These are phyloP conservation scores for Erpornis zantholeuca DNA, from an alignment of 2,113 vertebrate species.

Conservation along the genomic window DNA sequence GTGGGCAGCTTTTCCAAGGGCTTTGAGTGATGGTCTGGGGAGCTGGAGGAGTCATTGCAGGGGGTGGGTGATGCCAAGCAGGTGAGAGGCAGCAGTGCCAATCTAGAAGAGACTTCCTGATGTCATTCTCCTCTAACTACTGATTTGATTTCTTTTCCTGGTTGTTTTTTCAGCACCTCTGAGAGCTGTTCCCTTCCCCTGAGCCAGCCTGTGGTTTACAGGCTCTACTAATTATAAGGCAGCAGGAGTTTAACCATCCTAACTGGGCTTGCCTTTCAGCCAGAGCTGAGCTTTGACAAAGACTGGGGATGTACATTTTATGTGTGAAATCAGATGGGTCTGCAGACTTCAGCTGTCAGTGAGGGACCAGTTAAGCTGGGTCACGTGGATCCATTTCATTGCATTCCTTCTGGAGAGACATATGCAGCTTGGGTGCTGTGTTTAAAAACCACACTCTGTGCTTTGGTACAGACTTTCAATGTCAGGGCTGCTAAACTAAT, in stretches of 20 bases:
- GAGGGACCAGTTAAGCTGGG: background rate
- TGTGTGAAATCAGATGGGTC: background rate
- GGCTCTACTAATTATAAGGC: background rate
- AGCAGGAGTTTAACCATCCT: background rate
- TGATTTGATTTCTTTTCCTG: background rate
- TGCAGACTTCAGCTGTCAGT: background rate
- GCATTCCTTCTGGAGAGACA: background rate
- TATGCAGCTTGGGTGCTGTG: accelerated
- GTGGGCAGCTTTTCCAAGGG: background rate
- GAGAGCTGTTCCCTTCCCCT: background rate
- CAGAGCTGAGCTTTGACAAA: background rate
- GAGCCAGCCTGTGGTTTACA: background rate
- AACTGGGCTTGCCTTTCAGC: background rate
- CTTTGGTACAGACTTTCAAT: background rate
- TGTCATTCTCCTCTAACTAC: background rate
- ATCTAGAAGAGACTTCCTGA: background rate
- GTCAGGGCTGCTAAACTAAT: background rate
- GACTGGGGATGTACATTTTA: background rate
- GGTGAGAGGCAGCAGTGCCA: background rate
- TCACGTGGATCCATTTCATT: background rate
- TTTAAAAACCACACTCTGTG: background rate
- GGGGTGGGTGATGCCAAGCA: background rate
- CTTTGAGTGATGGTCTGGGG: background rate
- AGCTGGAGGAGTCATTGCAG: background rate
- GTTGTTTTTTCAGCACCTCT: background rate